phyloP scores from a whole-genome alignment of 2,113 vertebrate species.

The Lasiurus cinereus region DNA sequence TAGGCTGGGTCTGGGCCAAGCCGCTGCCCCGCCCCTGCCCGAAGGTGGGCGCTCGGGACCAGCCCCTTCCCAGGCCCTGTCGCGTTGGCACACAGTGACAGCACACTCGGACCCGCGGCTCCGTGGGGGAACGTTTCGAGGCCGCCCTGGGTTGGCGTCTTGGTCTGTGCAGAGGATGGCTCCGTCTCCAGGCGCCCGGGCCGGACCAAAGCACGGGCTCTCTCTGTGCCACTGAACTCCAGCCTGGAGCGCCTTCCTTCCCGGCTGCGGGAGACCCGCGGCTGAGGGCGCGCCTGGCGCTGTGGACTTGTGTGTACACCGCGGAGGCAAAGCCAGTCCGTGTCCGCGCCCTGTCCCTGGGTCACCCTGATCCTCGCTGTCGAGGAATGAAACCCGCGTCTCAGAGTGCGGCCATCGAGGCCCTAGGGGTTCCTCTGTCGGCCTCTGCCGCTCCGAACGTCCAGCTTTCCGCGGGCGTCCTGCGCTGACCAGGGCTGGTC shows the following conservation, averaged over 20 bases:
- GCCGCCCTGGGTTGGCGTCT: not conserved
- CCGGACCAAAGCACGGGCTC: accelerated
- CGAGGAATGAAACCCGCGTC: not conserved
- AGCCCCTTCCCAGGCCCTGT: not conserved
- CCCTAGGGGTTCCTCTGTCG: not conserved
- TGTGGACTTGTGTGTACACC: not conserved
- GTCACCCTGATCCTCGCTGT: not conserved
- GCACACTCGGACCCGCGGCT: not conserved
- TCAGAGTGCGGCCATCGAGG: not conserved
- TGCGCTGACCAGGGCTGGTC: conserved; percentile 75
- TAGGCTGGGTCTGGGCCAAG: not conserved
- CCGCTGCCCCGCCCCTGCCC: not conserved
- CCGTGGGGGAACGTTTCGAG: not conserved
- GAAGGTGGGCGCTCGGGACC: not conserved
- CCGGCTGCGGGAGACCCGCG: not conserved
- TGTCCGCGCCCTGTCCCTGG: not conserved
- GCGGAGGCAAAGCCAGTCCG: not conserved
- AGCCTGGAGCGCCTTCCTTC: not conserved
- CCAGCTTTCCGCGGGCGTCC: conserved; percentile 84
- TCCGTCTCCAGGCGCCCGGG: not conserved
- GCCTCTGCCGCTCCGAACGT: conserved; percentile 68
- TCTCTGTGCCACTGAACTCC: accelerated
- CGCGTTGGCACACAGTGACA: not conserved
- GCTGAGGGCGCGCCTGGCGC: not conserved
- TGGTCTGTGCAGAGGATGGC: not conserved